These are phyloP conservation scores for Endotricha flammealis DNA, from an alignment of 2,888 invertebrate genomes.

Conservation along the genomic window DNA sequence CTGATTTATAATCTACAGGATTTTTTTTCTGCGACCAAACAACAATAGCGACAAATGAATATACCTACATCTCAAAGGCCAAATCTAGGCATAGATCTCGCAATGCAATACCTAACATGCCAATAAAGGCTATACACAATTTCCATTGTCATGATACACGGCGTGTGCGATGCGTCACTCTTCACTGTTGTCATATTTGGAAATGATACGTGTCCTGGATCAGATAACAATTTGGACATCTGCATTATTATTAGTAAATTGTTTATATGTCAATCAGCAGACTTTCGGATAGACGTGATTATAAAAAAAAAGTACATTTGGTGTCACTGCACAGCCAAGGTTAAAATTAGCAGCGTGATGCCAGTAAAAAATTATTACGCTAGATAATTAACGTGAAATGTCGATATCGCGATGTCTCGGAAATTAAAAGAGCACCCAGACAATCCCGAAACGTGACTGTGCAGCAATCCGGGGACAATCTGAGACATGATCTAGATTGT, in stretches of 20 bases:
- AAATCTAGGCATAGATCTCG: slow-evolving; percentile 46
- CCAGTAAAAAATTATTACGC: slow-evolving; percentile 43
- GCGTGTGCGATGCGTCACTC: slow-evolving; percentile 49
- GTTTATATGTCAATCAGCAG: slow-evolving; percentile 55
- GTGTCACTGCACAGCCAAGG: slow-evolving; percentile 47
- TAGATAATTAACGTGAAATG: slow-evolving; percentile 64
- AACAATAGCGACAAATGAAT: slow-evolving; percentile 61
- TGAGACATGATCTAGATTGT: slow-evolving; percentile 71
- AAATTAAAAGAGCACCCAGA: slow-evolving; percentile 59
- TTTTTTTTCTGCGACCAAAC: slow-evolving; percentile 33
- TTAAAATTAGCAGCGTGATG: slow-evolving; percentile 30
- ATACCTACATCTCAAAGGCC: slow-evolving; percentile 42
- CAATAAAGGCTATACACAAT: slow-evolving; percentile 41
- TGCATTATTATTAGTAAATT: slow-evolving; percentile 55
- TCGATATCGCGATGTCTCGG: slow-evolving; percentile 52
- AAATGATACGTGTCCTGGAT: slow-evolving; percentile 52
- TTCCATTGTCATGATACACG: slow-evolving; percentile 49
- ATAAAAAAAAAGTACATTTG: slow-evolving; percentile 39
- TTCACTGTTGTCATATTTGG: slow-evolving; percentile 49
- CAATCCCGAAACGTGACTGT: slow-evolving; percentile 63
- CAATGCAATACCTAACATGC: slow-evolving; percentile 43
- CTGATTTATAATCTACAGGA: slow-evolving; percentile 29
- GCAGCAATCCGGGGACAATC: slow-evolving; percentile 66
- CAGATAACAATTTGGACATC: slow-evolving; percentile 63
- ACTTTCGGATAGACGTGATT: slow-evolving; percentile 41